Percentiles rank a stretch among this genome's conserved stretches.
Conservation (phyloP, 2,113 vertebrate genomes). For the Ellobius talpinus region DNA sequence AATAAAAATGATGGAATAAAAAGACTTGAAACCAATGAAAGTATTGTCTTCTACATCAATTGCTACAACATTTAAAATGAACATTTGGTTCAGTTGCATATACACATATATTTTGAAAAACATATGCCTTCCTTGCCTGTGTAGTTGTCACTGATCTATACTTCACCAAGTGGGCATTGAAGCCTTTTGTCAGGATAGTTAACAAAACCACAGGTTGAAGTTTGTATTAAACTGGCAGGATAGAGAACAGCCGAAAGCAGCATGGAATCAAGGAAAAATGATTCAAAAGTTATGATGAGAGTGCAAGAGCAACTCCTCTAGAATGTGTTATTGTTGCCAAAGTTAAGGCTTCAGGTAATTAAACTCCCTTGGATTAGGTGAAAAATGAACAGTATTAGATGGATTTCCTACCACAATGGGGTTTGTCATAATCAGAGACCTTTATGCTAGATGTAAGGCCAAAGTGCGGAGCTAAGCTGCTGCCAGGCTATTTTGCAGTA, state of each 20-base stretch:
- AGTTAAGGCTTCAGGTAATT: constrained; percentile 40
- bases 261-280: background rate
- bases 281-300: background rate
- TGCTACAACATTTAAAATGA: background rate
- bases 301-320: background rate
- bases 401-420: background rate
- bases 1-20: background rate
- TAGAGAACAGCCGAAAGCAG: background rate
- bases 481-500: background rate
- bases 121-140: background rate
- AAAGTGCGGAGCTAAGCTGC: constrained; percentile 49
- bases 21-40: background rate
- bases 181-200: background rate
- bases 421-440: constrained; percentile 2
- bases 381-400: background rate
- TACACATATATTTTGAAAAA: background rate
- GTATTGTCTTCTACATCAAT: background rate
- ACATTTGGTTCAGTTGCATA: background rate
- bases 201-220: background rate
- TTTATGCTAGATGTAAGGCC: constrained; percentile 34
- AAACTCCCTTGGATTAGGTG: constrained; percentile 4
- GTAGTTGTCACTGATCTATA: background rate
- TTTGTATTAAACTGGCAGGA: background rate
- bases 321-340: constrained; percentile 39
- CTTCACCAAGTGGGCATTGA: background rate